These are phyloP conservation scores for Cisticola juncidis DNA, from an alignment of 2,113 vertebrate genomes.

Conservation along the genomic window DNA sequence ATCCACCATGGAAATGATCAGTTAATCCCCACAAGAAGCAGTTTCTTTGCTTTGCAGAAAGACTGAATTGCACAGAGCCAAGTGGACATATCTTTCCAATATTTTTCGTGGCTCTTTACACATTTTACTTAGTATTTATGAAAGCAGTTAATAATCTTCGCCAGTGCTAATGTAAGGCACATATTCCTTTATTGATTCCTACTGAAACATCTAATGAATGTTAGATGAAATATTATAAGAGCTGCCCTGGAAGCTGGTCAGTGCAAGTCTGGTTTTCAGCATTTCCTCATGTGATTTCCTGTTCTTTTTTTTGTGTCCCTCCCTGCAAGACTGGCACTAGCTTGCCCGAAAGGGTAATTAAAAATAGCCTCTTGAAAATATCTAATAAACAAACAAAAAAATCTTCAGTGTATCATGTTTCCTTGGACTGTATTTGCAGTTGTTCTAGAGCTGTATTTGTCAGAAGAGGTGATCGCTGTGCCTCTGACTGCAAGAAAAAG, in stretches of 20 bases:
- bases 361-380: constrained; percentile 1
- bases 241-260: neutral
- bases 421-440: neutral
- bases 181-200: neutral
- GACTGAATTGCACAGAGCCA: neutral
- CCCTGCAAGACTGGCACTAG: neutral
- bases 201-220: neutral
- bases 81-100: neutral
- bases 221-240: neutral
- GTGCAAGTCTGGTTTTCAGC: neutral
- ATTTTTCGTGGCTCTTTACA: constrained; percentile 29
- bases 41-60: neutral
- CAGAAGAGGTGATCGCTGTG: neutral
- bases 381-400: neutral
- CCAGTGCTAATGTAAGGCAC: neutral
- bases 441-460: neutral
- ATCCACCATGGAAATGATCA: neutral
- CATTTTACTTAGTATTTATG: neutral
- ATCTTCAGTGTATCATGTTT: neutral
- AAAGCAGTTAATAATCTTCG: neutral
- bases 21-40: neutral
- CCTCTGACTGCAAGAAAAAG: neutral
- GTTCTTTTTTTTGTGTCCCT: neutral
- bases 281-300: neutral
- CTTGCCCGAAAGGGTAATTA: neutral